Evolutionary conservation across 2,797 vertebrate species (phyloP).

Genomic region (Melanotaenia nigrans): DNA sequence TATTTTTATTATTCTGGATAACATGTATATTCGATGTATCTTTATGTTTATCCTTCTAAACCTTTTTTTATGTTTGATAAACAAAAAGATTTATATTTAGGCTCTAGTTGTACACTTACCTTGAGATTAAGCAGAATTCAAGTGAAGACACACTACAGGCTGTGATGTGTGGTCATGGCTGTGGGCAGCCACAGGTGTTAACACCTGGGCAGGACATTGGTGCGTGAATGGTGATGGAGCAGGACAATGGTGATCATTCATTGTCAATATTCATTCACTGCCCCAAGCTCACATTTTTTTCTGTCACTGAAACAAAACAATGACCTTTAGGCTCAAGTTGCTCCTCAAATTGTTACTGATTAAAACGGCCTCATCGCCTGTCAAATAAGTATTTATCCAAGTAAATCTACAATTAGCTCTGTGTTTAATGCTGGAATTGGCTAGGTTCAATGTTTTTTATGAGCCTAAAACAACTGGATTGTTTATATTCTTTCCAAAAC

Average conservation of each 20-base stretch:
- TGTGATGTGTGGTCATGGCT: not conserved
- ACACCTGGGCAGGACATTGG: not conserved
- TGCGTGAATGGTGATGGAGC: not conserved
- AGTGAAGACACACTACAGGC: not conserved
- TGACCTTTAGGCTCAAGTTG: not conserved
- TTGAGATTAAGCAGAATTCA: not conserved
- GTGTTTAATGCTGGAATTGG: not conserved
- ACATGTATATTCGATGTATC: not conserved
- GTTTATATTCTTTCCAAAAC: not conserved
- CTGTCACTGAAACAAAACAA: not conserved
- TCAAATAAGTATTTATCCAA: not conserved
- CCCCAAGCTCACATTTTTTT: not conserved
- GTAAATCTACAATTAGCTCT: not conserved
- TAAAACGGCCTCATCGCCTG: no score
- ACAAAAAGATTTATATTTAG: not conserved
- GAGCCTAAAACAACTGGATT: not conserved
- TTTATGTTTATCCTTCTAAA: not conserved
- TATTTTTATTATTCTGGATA: not conserved
- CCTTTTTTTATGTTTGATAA: not conserved
- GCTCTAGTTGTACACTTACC: not conserved
- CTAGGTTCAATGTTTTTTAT: not conserved
- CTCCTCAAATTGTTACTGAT: no score
- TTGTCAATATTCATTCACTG: not conserved
- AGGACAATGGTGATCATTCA: not conserved
- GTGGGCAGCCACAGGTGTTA: not conserved